phyloP scores from a whole-genome alignment of 2,888 invertebrate genomes.

The Agrenia bidenticulata region DNA sequence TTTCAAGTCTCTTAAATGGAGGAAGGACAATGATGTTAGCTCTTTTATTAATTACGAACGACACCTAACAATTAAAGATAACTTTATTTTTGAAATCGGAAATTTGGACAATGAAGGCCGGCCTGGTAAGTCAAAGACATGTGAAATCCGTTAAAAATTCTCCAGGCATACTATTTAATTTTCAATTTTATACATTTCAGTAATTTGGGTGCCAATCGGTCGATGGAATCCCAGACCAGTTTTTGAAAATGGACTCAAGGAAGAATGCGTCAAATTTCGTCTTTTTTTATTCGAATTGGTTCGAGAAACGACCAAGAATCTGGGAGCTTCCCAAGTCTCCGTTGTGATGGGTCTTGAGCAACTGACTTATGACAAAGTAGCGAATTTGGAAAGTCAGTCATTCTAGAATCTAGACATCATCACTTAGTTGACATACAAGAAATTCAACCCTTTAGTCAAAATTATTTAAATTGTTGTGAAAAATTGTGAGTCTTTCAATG shows the following conservation, averaged over 20 bases:
- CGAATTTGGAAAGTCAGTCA: conserved; percentile 29
- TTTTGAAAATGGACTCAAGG: conserved; percentile 33
- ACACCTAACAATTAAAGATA: conserved; percentile 25
- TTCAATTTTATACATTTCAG: conserved; percentile 9
- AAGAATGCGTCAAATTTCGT: conserved; percentile 34
- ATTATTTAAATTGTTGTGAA: no score
- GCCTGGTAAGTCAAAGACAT: conserved; percentile 25
- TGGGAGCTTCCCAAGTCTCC: conserved; percentile 25
- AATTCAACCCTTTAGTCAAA: no score
- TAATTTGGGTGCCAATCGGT: conserved; percentile 36
- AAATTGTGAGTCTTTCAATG: no score
- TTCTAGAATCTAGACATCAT: no score
- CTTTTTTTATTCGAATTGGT: conserved; percentile 32
- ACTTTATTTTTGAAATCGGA: conserved; percentile 39
- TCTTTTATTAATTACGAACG: conserved; percentile 26
- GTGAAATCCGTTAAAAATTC: neutral
- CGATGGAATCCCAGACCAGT: conserved; percentile 26
- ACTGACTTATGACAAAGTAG: conserved; percentile 28
- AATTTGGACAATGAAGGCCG: conserved; percentile 30
- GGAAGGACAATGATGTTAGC: conserved; percentile 30
- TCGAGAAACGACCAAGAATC: conserved; percentile 21
- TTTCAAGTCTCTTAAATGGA: conserved; percentile 32
- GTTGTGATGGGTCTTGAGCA: conserved; percentile 34
- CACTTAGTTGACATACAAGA: no score
- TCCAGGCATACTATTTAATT: neutral